Evolutionary conservation across 2,113 vertebrate species (phyloP).

Genomic region (Agapornis roseicollis): DNA sequence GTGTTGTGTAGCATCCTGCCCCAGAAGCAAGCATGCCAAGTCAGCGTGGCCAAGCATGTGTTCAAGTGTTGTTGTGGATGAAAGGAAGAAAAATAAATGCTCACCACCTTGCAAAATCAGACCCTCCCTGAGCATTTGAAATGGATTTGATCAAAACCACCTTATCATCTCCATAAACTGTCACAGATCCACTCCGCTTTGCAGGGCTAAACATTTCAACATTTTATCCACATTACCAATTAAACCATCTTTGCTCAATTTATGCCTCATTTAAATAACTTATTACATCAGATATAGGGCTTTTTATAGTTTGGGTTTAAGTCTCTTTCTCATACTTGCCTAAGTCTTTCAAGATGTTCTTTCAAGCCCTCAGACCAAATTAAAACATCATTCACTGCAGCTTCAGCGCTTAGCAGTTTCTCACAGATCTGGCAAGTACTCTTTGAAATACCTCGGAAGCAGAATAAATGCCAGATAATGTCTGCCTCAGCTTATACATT

Average conservation of each 20-base stretch:
- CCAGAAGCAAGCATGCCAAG: neutral
- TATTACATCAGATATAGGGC: slow-evolving; percentile 58
- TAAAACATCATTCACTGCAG: slow-evolving; percentile 63
- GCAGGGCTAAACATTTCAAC: slow-evolving; percentile 25
- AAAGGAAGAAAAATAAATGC: neutral
- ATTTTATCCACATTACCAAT: slow-evolving; percentile 33
- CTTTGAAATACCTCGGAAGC: slow-evolving; percentile 18
- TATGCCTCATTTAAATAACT: slow-evolving; percentile 64
- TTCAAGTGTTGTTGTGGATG: slow-evolving; percentile 25
- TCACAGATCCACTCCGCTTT: neutral
- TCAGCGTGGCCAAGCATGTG: neutral
- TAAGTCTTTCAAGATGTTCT: slow-evolving; percentile 70
- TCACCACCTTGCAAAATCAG: slow-evolving; percentile 36
- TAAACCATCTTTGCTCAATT: slow-evolving; percentile 62
- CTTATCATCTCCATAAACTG: slow-evolving; percentile 47
- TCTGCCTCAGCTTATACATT: neutral
- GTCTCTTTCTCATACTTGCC: slow-evolving; percentile 53
- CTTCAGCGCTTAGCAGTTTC: slow-evolving; percentile 41
- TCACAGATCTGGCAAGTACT: slow-evolving; percentile 43
- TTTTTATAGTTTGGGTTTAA: slow-evolving; percentile 54
- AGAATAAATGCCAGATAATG: neutral
- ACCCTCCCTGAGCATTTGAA: slow-evolving; percentile 28
- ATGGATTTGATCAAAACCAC: slow-evolving; percentile 26
- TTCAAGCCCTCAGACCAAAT: slow-evolving; percentile 62
- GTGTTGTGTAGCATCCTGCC: neutral